Conservation (phyloP, 2,113 vertebrate species). For the Siniperca chuatsi region DNA sequence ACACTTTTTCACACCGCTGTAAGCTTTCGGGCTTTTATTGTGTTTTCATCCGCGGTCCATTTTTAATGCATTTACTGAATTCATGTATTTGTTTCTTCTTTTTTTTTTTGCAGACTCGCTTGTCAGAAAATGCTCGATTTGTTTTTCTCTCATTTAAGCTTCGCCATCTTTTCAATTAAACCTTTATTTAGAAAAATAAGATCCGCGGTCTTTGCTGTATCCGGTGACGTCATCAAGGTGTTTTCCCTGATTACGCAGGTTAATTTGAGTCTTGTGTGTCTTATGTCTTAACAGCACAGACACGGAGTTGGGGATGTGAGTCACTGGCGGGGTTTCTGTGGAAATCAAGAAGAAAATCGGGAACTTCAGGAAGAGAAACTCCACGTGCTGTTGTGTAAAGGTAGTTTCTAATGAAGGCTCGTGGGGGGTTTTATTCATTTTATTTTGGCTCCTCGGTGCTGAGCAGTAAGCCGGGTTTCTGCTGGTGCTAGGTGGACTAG, state of each 20-base stretch:
- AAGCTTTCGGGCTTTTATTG: too few species aligned
- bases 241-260: background rate
- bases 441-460: background rate
- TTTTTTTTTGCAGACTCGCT: background rate
- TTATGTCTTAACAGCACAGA: too few species aligned
- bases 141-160: too few species aligned
- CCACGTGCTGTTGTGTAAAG: background rate
- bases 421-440: background rate
- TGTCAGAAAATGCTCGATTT: too few species aligned
- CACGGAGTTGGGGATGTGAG: background rate
- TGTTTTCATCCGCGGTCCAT: too few species aligned
- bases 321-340: background rate
- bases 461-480: background rate
- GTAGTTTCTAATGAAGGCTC: background rate
- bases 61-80: too few species aligned
- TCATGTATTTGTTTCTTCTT: background rate
- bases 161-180: too few species aligned
- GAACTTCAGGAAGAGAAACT: background rate
- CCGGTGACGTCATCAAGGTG: conserved; percentile 25
- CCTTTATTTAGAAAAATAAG: conserved; percentile 18
- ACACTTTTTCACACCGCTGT: too few species aligned
- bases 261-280: too few species aligned
- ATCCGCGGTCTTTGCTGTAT: too few species aligned
- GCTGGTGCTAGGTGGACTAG: background rate
- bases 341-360: background rate